Percentiles rank a stretch among this genome's conserved stretches.
These are phyloP conservation scores for Agrochola lota DNA, from an alignment of 2,888 invertebrate species.

Conservation along the genomic window DNA sequence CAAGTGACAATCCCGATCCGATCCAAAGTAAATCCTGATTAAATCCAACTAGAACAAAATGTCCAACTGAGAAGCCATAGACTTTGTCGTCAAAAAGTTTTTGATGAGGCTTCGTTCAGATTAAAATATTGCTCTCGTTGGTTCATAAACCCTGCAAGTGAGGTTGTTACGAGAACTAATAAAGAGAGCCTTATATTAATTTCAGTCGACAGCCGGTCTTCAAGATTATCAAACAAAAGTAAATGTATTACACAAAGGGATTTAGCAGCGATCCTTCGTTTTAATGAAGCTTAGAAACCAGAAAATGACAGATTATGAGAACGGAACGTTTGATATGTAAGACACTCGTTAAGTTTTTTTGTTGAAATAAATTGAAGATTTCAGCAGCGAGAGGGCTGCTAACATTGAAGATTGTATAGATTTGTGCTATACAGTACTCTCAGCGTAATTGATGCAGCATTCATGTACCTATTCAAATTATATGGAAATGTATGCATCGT, in stretches of 20 bases:
- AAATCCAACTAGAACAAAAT: slow-evolving; percentile 49
- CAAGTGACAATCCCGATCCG: slow-evolving; percentile 31
- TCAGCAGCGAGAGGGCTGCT: slow-evolving; percentile 20
- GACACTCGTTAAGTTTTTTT: slow-evolving; percentile 49
- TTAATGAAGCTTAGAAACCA: slow-evolving; percentile 62
- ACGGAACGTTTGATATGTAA: slow-evolving; percentile 24
- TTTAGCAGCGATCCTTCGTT: slow-evolving; percentile 52
- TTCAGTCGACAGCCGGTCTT: slow-evolving; percentile 55
- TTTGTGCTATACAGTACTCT: slow-evolving; percentile 16
- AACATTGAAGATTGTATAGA: slow-evolving; percentile 34
- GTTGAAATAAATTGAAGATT: slow-evolving; percentile 33
- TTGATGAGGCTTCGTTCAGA: slow-evolving; percentile 57
- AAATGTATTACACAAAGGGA: slow-evolving; percentile 61
- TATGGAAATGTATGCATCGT: slow-evolving; percentile 37
- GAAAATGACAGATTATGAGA: slow-evolving; percentile 58
- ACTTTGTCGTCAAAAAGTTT: slow-evolving; percentile 63
- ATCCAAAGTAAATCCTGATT: slow-evolving; percentile 50
- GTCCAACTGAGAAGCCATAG: slow-evolving; percentile 48
- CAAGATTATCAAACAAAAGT: slow-evolving; percentile 63
- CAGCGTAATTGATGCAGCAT: slow-evolving; percentile 42
- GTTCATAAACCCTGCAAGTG: slow-evolving; percentile 65
- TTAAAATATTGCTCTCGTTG: slow-evolving; percentile 58
- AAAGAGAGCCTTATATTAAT: slow-evolving; percentile 63
- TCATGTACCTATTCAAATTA: slow-evolving; percentile 37
- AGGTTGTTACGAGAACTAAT: slow-evolving; percentile 56